Conservation (phyloP, 2,113 vertebrate genomes). For the Leptobrachium ailaonicum region DNA sequence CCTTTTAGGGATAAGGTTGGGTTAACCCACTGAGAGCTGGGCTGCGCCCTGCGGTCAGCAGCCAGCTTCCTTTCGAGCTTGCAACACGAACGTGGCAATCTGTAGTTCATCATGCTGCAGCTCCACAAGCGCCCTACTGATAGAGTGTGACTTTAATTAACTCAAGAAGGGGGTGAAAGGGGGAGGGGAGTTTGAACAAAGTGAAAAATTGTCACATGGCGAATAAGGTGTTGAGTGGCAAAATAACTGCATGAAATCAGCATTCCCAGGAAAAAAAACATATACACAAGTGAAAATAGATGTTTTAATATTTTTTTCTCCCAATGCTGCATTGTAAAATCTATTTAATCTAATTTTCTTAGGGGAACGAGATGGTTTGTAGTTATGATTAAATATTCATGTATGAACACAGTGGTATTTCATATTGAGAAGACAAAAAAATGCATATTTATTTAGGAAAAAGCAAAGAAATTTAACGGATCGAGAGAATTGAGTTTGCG, state of each 20-base stretch:
- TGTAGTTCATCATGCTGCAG: conserved; percentile 39
- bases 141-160: conserved; percentile 47
- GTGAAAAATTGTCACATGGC: conserved; percentile 36
- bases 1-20: conserved; percentile 2
- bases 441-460: background rate
- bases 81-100: conserved; percentile 12
- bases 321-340: conserved; percentile 19
- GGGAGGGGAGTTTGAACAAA: conserved; percentile 14
- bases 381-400: background rate
- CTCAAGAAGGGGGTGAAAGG: conserved; percentile 2
- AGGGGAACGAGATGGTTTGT: background rate
- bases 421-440: background rate
- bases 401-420: background rate
- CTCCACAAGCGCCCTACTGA: conserved; percentile 30
- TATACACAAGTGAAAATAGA: conserved; percentile 19
- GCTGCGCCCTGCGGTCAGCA: conserved; percentile 19
- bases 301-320: conserved; percentile 6
- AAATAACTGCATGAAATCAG: conserved; percentile 34
- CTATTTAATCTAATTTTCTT: background rate
- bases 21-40: conserved; percentile 19
- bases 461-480: background rate
- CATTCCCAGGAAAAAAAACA: background rate
- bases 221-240: conserved; percentile 26
- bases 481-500: no score
- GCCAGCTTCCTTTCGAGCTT: conserved; percentile 19